Conservation (phyloP, 2,888 invertebrate genomes). For the Athalia cordata region DNA sequence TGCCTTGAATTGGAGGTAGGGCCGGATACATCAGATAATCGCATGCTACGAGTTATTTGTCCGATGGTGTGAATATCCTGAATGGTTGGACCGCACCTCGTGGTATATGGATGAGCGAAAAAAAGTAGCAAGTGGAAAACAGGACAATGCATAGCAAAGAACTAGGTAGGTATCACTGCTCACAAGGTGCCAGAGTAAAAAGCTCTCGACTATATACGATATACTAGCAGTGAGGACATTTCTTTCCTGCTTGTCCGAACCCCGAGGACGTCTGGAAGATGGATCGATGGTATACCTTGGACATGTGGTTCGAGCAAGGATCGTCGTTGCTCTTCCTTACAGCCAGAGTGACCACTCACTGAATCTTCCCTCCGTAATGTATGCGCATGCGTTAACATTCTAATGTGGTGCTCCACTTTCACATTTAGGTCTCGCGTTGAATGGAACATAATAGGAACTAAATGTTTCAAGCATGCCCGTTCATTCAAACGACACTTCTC, state of each 20-base stretch:
- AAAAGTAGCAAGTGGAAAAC: background rate
- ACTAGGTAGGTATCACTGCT: constrained; percentile 33
- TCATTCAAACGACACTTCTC: constrained; percentile 37
- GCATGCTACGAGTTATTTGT: constrained; percentile 17
- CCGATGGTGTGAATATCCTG: background rate
- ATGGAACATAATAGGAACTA: constrained; percentile 47
- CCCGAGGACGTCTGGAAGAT: constrained; percentile 40
- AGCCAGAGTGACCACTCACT: constrained; percentile 46
- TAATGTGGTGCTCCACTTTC: constrained; percentile 47
- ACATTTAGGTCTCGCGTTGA: constrained; percentile 40
- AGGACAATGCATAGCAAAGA: constrained; percentile 2
- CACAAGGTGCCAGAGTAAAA: constrained; percentile 44
- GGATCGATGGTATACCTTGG: constrained; percentile 46
- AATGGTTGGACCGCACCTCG: background rate
- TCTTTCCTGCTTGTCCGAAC: constrained; percentile 45
- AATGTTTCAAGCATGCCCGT: constrained; percentile 42
- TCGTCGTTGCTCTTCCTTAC: constrained; percentile 38
- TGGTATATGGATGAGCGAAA: background rate
- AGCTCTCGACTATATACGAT: constrained; percentile 36
- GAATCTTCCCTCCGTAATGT: constrained; percentile 44
- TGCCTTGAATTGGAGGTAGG: background rate
- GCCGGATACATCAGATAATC: background rate
- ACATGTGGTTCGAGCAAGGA: constrained; percentile 43
- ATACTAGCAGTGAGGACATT: constrained; percentile 38
- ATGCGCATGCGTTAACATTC: constrained; percentile 47